phyloP scores from a whole-genome alignment of 2,797 vertebrate genomes.

The Rhinoraja longicauda region DNA sequence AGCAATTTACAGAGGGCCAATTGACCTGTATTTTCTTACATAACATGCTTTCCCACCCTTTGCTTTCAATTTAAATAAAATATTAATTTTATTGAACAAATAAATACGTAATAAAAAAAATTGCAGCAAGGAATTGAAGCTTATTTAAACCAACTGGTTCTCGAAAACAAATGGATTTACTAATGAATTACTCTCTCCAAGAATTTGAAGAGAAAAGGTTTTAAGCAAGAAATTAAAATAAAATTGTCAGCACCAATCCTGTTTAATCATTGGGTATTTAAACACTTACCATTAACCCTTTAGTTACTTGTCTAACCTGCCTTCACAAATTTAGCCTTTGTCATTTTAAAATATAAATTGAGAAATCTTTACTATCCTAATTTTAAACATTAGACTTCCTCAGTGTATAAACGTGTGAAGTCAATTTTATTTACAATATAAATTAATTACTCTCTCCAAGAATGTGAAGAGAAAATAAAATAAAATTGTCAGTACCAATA shows the following conservation, averaged over 20 bases:
- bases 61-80: background rate
- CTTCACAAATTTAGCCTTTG: background rate
- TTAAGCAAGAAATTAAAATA: background rate
- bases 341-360: background rate
- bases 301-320: background rate
- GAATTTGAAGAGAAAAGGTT: slow-evolving; percentile 29
- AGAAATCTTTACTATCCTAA: background rate
- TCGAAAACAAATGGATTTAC: background rate
- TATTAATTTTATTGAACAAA: background rate
- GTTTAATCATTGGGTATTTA: slow-evolving; percentile 17
- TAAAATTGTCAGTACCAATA: background rate
- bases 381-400: background rate
- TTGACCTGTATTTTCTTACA: background rate
- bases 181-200: slow-evolving; percentile 21
- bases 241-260: slow-evolving; percentile 6
- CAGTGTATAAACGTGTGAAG: background rate
- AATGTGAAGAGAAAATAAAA: slow-evolving; percentile 21
- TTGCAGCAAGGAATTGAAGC: too few relatives aligned
- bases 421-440: background rate
- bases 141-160: too few relatives aligned
- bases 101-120: background rate
- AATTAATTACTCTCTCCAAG: slow-evolving; percentile 27
- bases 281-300: slow-evolving; percentile 11
- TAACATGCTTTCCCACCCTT: background rate
- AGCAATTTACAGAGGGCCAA: too few relatives aligned